phyloP scores from a whole-genome alignment of 2,888 invertebrate genomes.

The Ectropis crepuscularia region DNA sequence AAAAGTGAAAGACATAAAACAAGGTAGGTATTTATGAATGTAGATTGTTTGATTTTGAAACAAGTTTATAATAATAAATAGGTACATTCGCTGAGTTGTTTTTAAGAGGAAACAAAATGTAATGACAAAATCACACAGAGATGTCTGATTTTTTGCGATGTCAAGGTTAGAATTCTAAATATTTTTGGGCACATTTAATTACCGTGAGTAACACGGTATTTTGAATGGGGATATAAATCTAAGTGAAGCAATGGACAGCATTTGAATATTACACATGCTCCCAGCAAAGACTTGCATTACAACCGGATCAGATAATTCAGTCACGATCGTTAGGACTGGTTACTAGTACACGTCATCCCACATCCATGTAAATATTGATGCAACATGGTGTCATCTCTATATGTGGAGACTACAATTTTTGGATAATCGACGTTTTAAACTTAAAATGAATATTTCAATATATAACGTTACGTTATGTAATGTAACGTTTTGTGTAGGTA shows the following conservation, averaged over 20 bases:
- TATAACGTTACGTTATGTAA: too few species aligned
- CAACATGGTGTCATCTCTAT: constrained; percentile 29
- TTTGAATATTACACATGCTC: constrained; percentile 30
- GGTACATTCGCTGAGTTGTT: too few species aligned
- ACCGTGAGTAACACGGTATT: constrained; percentile 1
- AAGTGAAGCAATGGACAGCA: constrained; percentile 28
- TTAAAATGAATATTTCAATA: too few species aligned
- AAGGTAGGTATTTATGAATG: too few species aligned
- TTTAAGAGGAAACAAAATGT: too few species aligned
- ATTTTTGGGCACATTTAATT: background rate
- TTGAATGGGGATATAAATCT: constrained; percentile 1
- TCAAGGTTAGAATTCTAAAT: background rate
- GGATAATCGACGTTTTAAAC: background rate
- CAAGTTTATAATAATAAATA: too few species aligned
- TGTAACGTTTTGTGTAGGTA: too few species aligned
- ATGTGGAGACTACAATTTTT: constrained; percentile 1
- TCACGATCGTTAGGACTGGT: constrained; percentile 41
- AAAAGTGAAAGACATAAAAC: too few species aligned
- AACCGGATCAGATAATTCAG: constrained; percentile 38
- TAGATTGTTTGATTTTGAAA: too few species aligned
- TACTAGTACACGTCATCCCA: constrained; percentile 36
- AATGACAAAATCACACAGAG: too few species aligned
- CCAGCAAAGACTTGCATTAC: constrained; percentile 27
- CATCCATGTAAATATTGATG: constrained; percentile 33
- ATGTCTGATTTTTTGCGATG: background rate